Evolutionary conservation across 2,797 vertebrate species (phyloP), one percentile per base, ranked within the genome.

Genomic region (Poecilia wingei): DNA sequence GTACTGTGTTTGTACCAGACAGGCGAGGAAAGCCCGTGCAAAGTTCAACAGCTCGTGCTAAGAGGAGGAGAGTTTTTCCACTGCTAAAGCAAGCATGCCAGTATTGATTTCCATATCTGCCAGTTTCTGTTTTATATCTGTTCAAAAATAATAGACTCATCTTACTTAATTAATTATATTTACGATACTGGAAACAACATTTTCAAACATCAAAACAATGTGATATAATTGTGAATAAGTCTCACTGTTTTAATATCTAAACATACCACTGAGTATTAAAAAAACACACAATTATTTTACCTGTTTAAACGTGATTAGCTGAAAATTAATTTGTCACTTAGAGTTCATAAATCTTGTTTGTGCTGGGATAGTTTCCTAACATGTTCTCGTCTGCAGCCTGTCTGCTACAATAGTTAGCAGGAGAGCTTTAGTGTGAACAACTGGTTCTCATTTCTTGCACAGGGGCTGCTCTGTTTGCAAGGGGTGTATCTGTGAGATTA

Each of bases 391-490:
- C 31, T 74, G 39, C 14, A 77, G 79, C 71, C 22, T 80, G 87
- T 90, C 82, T 86, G 86, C 83, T 91, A 81, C 82, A 36, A 39
- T 41, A 89, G 80, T 87, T 82, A 76, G 78, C 61, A 51, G 79
- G 77, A 77, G 76, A 79, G 53, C 69, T 85, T 79, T 80, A 80
- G 84, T 84, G 74, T 82, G 81, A 89, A 91, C 88, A 92, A 89
- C 90, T 92, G 85, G 68, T 93, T 93, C 87, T 85, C 84, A 89
- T 95, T 94, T 94, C 86, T 80, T 79, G 85, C 84, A 94, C 87
- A 90, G 90, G 87, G 87, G 74, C 78, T 43, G 78, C 81, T 89
- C 83, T 92, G 89, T 93, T 89, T 90, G 76, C 66, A 59, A 78
- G 76, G 78, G 75, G 75, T 91, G 84, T 87, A 87, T 87, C 88